Evolutionary conservation across 2,888 invertebrate species (phyloP).

Genomic region (Agonopterix heracliana): DNA sequence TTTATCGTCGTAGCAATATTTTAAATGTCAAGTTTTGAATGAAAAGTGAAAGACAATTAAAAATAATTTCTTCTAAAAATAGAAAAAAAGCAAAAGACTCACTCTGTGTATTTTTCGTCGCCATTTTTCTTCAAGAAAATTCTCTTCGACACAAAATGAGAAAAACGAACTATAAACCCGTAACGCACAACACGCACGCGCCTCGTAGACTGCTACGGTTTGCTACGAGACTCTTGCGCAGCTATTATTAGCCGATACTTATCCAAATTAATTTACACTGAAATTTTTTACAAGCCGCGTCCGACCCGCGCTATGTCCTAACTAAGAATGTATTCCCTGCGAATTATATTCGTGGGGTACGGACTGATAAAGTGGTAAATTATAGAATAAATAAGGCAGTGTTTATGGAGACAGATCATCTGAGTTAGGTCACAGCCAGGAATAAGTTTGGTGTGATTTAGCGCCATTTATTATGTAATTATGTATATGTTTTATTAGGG

Average conservation of each 20-base stretch:
- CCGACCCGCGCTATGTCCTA: conserved; percentile 41
- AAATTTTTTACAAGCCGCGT: conserved; percentile 38
- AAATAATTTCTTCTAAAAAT: no score
- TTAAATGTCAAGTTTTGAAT: no score
- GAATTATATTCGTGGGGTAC: conserved; percentile 36
- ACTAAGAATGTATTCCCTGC: conserved; percentile 47
- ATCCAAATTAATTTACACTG: conserved; percentile 36
- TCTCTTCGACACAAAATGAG: conserved; percentile 20
- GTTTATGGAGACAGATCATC: conserved; percentile 31
- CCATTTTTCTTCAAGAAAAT: conserved; percentile 32
- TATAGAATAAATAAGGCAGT: conserved; percentile 39
- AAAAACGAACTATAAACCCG: no score
- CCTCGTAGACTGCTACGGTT: conserved; percentile 51
- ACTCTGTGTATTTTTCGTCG: conserved; percentile 42
- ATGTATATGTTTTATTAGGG: background rate
- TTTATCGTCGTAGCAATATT: no score
- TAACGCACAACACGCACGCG: conserved; percentile 20
- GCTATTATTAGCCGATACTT: conserved; percentile 38
- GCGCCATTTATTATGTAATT: background rate
- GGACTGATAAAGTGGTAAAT: conserved; percentile 40
- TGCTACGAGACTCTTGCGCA: conserved; percentile 44
- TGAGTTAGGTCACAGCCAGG: conserved; percentile 14
- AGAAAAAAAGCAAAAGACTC: conserved; percentile 21
- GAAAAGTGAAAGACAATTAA: no score
- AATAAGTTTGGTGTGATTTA: conserved; percentile 4